Base-by-base conservation (phyloP, 2,113 vertebrate genomes). In the Aptenodytes forsteri region DNA sequence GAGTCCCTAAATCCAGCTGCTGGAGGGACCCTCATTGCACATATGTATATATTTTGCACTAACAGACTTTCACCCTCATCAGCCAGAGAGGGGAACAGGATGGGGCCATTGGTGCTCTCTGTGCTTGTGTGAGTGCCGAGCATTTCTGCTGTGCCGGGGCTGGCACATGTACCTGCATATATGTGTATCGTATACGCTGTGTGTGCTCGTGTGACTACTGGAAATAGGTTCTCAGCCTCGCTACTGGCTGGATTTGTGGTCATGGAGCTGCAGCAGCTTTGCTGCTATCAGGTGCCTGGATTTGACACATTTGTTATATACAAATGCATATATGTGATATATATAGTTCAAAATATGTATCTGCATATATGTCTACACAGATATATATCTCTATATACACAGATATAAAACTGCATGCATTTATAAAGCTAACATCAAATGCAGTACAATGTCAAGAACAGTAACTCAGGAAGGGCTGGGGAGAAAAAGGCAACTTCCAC, bases 171-270 rank as follows among this genome's bases (percentile, higher is more conserved):
- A 76, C 2, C 1, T 32, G 17, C 6, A 3, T 52, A 16, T 15
- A 14, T 5, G 7, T 6, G 1, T 13, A 23, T 26, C 3, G 2
- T 36, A 56, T 20, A 25, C 0, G 1, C 52, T 34, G 16, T 12
- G 29, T 38, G 13, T 36, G 30, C 42, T 70, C 5, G 1, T 38
- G 29, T 44, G 49, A 62, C 54, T 55, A 16, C 26, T 62, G 26
- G 22, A 61, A 87, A 23, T 7, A 62, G 0, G 6, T 17, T n/a
- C 27, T 26, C 55, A 87, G 40, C 25, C 21, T 36, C 1, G 1
- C n/a, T 23, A 2, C 47, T 42, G 22, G 36, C 19, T 46, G 36
- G 13, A 34, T 64, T 17, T 58, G 42, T 18, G 36, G 29, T 20
- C 14, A 44, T 2, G 19, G 42, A 76, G n/a, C 17, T 62, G 49